A percentile compares a stretch with the other conserved stretches of the same genome.
Evolutionary conservation across 2,113 vertebrate species (phyloP).

Genomic region (Limanda limanda): DNA sequence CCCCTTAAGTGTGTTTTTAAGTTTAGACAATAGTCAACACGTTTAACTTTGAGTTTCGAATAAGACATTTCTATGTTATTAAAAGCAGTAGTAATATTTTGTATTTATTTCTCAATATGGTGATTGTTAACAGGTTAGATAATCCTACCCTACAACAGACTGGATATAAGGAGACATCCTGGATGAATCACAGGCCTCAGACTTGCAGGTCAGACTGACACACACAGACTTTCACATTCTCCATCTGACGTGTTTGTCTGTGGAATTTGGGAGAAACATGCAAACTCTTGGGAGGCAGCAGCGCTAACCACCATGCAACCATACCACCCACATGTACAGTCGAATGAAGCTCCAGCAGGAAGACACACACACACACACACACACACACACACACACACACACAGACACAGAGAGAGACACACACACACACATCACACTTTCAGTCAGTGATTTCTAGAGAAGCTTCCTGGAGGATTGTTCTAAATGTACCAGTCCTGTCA

Average conservation of each 20-base stretch:
- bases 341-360: slow-evolving; percentile 21
- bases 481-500: slow-evolving; percentile 9
- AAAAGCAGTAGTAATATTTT: neutral
- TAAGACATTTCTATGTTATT: neutral
- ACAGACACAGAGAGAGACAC: too few species aligned
- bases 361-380: neutral
- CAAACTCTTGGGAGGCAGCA: slow-evolving; percentile 47
- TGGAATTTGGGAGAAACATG: slow-evolving; percentile 50
- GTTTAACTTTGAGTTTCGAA: too few species aligned
- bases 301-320: slow-evolving; percentile 52
- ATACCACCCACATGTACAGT: slow-evolving; percentile 51
- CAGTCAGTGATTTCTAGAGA: slow-evolving; percentile 24
- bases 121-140: neutral
- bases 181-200: neutral
- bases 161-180: neutral
- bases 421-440: neutral
- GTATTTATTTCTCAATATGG: neutral
- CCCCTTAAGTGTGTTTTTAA: neutral
- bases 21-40: neutral
- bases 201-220: neutral
- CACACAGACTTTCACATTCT: neutral
- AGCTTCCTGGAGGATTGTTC: slow-evolving; percentile 41
- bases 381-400: neutral
- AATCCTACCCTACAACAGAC: too few species aligned
- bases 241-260: slow-evolving; percentile 35